Base-by-base conservation (phyloP, 1,140 invertebrate species). In the Cherax quadricarinatus region DNA sequence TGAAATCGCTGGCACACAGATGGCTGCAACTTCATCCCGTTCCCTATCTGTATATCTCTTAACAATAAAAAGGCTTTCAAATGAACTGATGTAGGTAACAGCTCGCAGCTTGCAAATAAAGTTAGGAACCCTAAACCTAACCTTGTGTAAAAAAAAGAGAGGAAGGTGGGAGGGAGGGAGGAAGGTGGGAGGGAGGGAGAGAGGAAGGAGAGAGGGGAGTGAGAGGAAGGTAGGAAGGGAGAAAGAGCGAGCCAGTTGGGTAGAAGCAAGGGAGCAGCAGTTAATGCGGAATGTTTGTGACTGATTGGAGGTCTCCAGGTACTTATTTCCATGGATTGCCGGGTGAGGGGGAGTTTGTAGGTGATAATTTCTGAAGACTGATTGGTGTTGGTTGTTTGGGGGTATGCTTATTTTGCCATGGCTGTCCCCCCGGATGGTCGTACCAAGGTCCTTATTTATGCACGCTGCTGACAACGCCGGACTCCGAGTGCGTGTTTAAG, bases 401-500 rank as follows among this genome's bases (percentile, higher is more conserved):
- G 53, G 57, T 41, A 41, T 85, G 83, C 48, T 66, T 48, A 66
- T 85, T 66, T 85, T 70, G 57, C 14, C 1, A 12, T 9, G 24
- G 24, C n/a, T 66, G 9, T 57, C 73, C 62, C 41, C 85, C 79
- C 51, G 48, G 79, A 81, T 81, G 79, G 79, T 51, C 48, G 79
- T 81, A 16, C 16, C 7, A 81, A 81, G 79, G 79, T 60, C 86
- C 78, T n/a, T 81, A 79, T 80, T 80, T 60, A 62, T 80, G 86
- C 86, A 21, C 18, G 24, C 57, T 79, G 83, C 86, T 79, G 86
- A 88, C 86, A 88, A 88, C 79, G 53, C 78, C 53, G 78, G 86
- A 80, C 53, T 48, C 30, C 18, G 53, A 88, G 86, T 80, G 79
- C 86, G 51, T 81, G 86, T 79, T 88, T 78, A 79, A 88, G 86